Evolutionary conservation across 2,888 invertebrate species (phyloP), one percentile per base, ranked within the genome.

Genomic region (Gortyna flavago): DNA sequence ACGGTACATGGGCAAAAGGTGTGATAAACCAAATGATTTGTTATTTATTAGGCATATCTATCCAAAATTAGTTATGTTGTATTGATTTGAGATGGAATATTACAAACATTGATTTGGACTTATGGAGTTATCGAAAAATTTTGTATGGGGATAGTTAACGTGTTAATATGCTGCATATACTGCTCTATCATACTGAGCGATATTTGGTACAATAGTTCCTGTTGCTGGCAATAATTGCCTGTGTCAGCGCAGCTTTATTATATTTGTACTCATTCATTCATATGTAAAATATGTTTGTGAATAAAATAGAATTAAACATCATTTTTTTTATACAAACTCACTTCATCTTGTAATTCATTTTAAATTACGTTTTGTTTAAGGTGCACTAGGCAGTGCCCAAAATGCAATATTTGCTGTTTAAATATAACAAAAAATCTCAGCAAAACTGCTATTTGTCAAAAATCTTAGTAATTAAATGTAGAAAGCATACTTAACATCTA

Each of bases 221-320:
- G 5, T n/a, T 65, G 16, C 21, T 32, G 21, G 51, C 41, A 66
- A 51, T 59, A 59, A 66, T 29, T 35, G 32, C 8, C 59, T 48
- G 66, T 74, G 66, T 74, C 80, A 77, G 48, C 0, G 54, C 75
- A 29, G 21, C 59, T 66, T 66, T n/a, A 51, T 66, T 41, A 41
- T 64, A 79, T 62, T 72, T 64, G 13, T 65, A 72, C 48, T 72
- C 48, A 48, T 1, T 77, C 38, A 62, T 38, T 64, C n/a, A 48
- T 72, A 21, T 57, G n/a, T 64, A 57, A 65, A 25, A 59, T 62
- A 35, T 54, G 48, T 79, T 64, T 1, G 8, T 71, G 29, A 79
- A 80, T 48, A 80, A 73, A 61, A 16, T 61, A 61, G 25, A 61
- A 66, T 51, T 59, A 80, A 59, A 65, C 48, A 41, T 59, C 21